These are phyloP conservation scores for Ursus arctos DNA, from an alignment of 2,113 vertebrate species.

Conservation along the genomic window DNA sequence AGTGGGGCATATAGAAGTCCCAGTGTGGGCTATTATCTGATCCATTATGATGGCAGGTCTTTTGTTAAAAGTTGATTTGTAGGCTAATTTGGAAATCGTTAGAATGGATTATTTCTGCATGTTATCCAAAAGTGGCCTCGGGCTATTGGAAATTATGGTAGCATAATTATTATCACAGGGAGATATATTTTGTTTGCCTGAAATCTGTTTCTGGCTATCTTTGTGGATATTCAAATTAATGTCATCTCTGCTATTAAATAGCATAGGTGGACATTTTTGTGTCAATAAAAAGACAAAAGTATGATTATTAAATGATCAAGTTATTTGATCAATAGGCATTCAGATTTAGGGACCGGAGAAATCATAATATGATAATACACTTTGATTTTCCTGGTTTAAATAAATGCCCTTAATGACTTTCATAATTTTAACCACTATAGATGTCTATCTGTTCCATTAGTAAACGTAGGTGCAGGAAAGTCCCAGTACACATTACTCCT, in stretches of 20 bases:
- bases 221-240: background rate
- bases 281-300: background rate
- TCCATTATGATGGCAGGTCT: background rate
- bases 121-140: background rate
- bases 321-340: background rate
- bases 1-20: background rate
- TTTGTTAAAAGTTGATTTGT: constrained; percentile 33
- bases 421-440: background rate
- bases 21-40: constrained; percentile 6
- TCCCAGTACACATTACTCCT: background rate
- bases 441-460: background rate
- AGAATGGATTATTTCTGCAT: constrained; percentile 7
- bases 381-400: background rate
- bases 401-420: background rate
- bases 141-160: background rate
- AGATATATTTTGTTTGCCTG: background rate
- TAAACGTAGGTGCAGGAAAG: background rate
- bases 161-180: background rate
- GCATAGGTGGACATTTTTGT: background rate
- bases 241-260: background rate
- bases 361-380: background rate
- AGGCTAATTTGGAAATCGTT: background rate
- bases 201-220: background rate
- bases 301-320: background rate
- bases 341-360: background rate